phyloP scores from a whole-genome alignment of 2,888 invertebrate genomes.

The Agonopterix alstromeriana region DNA sequence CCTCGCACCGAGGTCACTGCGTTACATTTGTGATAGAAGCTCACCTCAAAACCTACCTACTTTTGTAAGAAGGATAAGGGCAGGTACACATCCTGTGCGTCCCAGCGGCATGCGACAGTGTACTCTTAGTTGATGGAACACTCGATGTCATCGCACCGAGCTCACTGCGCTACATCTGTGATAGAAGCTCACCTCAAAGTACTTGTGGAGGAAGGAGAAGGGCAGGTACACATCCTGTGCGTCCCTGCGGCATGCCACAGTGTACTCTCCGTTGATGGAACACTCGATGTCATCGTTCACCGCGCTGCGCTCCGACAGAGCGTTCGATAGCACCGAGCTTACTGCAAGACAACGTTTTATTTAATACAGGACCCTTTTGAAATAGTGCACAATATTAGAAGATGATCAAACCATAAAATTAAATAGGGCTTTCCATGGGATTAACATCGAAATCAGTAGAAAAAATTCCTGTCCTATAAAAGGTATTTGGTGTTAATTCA shows the following conservation, averaged over 20 bases:
- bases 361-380: too few relatives aligned
- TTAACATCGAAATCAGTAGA: too few relatives aligned
- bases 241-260: conserved; percentile 86
- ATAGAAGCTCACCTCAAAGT: conserved; percentile 94
- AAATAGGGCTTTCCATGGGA: too few relatives aligned
- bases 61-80: conserved; percentile 95
- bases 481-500: too few relatives aligned
- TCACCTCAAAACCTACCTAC: conserved; percentile 92
- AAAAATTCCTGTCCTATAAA: too few relatives aligned
- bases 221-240: conserved; percentile 91
- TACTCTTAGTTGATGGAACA: conserved; percentile 88
- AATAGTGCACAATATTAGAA: too few relatives aligned
- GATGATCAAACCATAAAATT: too few relatives aligned
- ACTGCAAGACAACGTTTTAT: conserved; percentile 17
- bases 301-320: conserved; percentile 29
- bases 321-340: conserved; percentile 41
- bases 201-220: conserved; percentile 93
- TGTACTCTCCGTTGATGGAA: conserved; percentile 91
- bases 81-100: conserved; percentile 88
- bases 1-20: too few relatives aligned
- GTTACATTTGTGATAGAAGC: conserved; percentile 72
- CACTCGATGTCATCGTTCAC: conserved; percentile 85
- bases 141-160: too few relatives aligned
- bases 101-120: conserved; percentile 85
- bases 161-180: too few relatives aligned